phyloP scores from a whole-genome alignment of 1,140 invertebrate genomes.

The Hermatobates lingyangjiaoensis region DNA sequence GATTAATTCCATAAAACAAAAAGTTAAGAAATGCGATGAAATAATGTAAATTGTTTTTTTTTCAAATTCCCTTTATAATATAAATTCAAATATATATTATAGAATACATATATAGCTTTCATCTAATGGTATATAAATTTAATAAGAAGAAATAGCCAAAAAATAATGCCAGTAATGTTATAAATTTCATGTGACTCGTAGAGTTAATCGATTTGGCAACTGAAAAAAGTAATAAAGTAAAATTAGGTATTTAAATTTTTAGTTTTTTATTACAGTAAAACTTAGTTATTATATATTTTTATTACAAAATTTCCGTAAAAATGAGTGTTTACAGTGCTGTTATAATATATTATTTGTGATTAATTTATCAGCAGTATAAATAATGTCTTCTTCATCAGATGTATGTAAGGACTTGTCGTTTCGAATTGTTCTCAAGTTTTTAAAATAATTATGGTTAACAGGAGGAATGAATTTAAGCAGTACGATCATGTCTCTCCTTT shows the following conservation, averaged over 20 bases:
- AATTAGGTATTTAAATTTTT: neutral
- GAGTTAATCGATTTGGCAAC: neutral
- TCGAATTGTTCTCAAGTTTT: slow-evolving; percentile 15
- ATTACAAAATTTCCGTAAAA: slow-evolving; percentile 11
- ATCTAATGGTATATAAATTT: slow-evolving; percentile 11
- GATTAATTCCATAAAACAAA: too few relatives aligned
- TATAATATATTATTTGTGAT: slow-evolving; percentile 3
- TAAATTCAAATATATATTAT: slow-evolving; percentile 9
- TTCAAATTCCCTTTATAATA: slow-evolving; percentile 8
- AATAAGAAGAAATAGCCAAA: slow-evolving; percentile 8
- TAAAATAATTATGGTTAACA: slow-evolving; percentile 9
- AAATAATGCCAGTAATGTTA: slow-evolving; percentile 10
- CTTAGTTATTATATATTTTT: slow-evolving; percentile 9
- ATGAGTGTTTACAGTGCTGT: slow-evolving; percentile 7
- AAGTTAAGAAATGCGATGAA: too few relatives aligned
- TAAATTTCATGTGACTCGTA: slow-evolving; percentile 4
- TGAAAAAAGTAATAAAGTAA: neutral
- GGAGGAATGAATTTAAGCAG: slow-evolving; percentile 10
- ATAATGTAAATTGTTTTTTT: too few relatives aligned
- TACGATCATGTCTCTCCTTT: too few relatives aligned
- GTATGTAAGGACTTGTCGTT: slow-evolving; percentile 8
- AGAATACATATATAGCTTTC: slow-evolving; percentile 9
- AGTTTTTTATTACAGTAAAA: slow-evolving; percentile 11
- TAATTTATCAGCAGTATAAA: slow-evolving; percentile 1
- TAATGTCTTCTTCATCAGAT: too few relatives aligned